Conservation (phyloP, 2,797 vertebrate species). For the Rhinogobio ventralis region DNA sequence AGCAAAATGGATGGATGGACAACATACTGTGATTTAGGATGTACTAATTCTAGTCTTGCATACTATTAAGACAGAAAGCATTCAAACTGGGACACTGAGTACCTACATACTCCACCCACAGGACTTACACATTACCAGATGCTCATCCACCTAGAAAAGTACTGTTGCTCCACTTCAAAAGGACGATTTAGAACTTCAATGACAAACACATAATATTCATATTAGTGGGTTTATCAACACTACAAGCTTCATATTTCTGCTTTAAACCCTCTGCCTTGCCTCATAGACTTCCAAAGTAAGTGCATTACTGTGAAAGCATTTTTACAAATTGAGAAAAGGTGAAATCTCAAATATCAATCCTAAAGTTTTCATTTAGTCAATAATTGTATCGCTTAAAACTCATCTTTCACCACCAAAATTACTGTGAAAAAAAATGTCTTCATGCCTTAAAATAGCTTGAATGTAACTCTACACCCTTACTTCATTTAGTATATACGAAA, state of each 20-base stretch:
- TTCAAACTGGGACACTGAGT: slow-evolving; percentile 2
- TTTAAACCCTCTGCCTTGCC: background rate
- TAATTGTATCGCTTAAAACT: too few species aligned
- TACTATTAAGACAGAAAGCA: background rate
- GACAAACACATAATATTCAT: background rate
- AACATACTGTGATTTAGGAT: slow-evolving; percentile 1
- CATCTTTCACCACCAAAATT: too few species aligned
- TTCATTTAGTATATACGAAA: too few species aligned
- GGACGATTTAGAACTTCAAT: background rate
- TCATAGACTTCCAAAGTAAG: background rate
- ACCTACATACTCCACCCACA: background rate
- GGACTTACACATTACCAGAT: background rate
- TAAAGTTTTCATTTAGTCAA: too few species aligned
- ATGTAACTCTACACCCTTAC: too few species aligned
- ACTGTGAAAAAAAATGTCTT: too few species aligned
- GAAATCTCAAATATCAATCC: background rate
- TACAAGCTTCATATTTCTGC: background rate
- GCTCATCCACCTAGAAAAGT: background rate
- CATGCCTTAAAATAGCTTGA: too few species aligned
- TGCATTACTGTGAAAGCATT: background rate
- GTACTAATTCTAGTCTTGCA: background rate
- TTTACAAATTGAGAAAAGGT: background rate
- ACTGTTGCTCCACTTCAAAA: background rate
- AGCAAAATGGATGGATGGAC: background rate
- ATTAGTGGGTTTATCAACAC: background rate